These are phyloP conservation scores for Xenopus borealis DNA, from an alignment of 2,113 vertebrate genomes.

Conservation along the genomic window DNA sequence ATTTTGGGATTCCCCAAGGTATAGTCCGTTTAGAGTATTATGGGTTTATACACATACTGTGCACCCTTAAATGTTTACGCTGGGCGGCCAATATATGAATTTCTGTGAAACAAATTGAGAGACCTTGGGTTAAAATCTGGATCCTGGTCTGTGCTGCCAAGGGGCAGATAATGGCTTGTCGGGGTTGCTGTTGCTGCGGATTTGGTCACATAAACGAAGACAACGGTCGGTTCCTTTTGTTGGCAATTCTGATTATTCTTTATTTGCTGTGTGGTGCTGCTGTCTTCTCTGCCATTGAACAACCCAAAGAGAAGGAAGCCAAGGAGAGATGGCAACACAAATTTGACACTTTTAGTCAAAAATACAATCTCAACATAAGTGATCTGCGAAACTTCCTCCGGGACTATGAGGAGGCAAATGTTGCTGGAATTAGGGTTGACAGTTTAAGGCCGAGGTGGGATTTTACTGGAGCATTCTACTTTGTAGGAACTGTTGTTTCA, in stretches of 20 bases:
- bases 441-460: conserved; percentile 85
- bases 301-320: conserved; percentile 79
- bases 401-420: conserved; percentile 82
- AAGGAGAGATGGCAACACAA: conserved; percentile 82
- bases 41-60: not conserved
- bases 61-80: not conserved
- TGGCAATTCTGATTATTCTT: conserved; percentile 79
- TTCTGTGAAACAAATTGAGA: not conserved
- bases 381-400: conserved; percentile 81
- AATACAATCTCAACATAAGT: conserved; percentile 78
- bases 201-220: conserved; percentile 80
- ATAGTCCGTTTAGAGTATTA: not conserved
- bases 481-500: conserved; percentile 93
- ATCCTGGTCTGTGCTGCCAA: conserved; percentile 1
- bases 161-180: conserved; percentile 77
- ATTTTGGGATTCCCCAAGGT: too few species aligned
- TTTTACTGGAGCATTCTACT: conserved; percentile 92
- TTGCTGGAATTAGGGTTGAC: conserved; percentile 85
- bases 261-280: conserved; percentile 91
- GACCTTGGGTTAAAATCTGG: not conserved
- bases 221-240: conserved; percentile 86
- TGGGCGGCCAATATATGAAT: not conserved
- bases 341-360: conserved; percentile 81
- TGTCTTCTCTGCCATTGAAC: conserved; percentile 92
- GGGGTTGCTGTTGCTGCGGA: conserved; percentile 72